phyloP scores from a whole-genome alignment of 2,888 invertebrate species.

The Synergus japonicus region DNA sequence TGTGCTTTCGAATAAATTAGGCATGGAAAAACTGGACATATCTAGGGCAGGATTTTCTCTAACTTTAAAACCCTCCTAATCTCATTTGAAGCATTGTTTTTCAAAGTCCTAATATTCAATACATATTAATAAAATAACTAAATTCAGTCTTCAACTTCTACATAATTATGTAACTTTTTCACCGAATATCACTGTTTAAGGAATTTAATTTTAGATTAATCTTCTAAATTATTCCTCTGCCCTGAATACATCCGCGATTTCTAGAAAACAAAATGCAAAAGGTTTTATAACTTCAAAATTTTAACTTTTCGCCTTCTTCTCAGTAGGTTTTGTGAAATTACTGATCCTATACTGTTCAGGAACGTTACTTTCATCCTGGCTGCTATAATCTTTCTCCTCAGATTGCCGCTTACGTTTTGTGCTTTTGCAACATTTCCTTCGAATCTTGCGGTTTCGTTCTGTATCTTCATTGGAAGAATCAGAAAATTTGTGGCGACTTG shows the following conservation, averaged over 20 bases:
- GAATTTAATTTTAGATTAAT: constrained; percentile 5
- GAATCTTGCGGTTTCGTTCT: not conserved
- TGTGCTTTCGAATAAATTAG: not conserved
- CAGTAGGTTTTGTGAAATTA: constrained; percentile 18
- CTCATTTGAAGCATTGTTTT: not conserved
- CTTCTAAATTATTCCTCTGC: not conserved
- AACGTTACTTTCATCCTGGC: constrained; percentile 24
- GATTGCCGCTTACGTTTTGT: constrained; percentile 14
- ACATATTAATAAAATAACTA: not conserved
- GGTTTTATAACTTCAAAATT: not conserved
- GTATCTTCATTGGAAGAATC: not conserved
- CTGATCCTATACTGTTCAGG: constrained; percentile 31
- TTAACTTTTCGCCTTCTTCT: constrained; percentile 23
- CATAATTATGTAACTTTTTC: not conserved
- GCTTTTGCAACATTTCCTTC: not conserved
- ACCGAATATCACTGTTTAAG: not conserved
- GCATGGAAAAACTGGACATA: not conserved
- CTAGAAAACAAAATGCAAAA: constrained; percentile 15
- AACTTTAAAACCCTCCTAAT: not conserved
- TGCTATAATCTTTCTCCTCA: constrained; percentile 22
- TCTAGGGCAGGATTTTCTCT: not conserved
- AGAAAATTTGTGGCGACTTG: not conserved
- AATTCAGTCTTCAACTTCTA: constrained; percentile 33
- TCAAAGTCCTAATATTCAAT: not conserved
- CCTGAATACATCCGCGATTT: not conserved